Conservation (phyloP, 2,797 vertebrate genomes). For the Eulemur coronatus region DNA sequence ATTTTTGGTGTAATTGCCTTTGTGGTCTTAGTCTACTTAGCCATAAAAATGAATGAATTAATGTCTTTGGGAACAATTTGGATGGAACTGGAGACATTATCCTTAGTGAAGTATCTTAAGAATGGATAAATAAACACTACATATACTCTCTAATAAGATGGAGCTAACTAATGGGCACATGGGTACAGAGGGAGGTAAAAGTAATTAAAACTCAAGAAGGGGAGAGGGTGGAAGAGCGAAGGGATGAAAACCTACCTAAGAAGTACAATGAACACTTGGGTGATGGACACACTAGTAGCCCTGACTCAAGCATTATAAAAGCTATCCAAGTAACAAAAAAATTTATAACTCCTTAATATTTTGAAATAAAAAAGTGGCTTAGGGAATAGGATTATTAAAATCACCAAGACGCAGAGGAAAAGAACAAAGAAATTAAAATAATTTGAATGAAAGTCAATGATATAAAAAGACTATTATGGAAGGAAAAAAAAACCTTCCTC, state of each 20-base stretch:
- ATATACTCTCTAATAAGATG: background rate
- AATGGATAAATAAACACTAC: background rate
- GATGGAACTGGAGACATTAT: background rate
- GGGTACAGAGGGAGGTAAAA: background rate
- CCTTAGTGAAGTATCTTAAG: background rate
- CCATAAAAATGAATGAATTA: background rate
- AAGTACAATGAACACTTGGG: background rate
- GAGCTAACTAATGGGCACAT: background rate
- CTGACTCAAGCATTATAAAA: background rate
- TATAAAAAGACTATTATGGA: background rate
- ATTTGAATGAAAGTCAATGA: background rate
- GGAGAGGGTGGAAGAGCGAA: background rate
- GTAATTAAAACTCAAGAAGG: background rate
- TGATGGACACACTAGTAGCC: background rate
- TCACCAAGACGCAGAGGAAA: background rate
- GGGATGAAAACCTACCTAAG: background rate
- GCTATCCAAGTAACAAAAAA: background rate
- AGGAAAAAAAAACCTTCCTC: background rate
- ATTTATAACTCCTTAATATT: background rate
- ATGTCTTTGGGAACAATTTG: background rate
- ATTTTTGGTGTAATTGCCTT: background rate
- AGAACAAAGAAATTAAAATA: background rate
- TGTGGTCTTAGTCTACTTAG: background rate
- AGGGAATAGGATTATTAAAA: background rate
- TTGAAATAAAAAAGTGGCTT: background rate